Evolutionary conservation across 2,888 invertebrate species (phyloP).

Genomic region (Panzeria rudis): DNA sequence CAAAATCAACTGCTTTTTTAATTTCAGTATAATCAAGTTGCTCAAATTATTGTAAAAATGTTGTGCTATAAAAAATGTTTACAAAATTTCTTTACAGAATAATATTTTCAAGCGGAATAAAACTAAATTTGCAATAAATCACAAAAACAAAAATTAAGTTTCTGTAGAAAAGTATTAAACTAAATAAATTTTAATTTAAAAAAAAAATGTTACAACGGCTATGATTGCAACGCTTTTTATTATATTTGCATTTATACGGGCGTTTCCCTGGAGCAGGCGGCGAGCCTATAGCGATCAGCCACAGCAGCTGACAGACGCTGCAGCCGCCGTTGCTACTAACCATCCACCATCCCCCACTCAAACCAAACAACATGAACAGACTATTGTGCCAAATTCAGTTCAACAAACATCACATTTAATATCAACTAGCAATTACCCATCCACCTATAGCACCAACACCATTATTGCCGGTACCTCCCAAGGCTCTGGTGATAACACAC

Average conservation of each 20-base stretch:
- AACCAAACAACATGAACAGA: conserved; percentile 20
- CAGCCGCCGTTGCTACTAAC: conserved; percentile 42
- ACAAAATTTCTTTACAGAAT: conserved; percentile 51
- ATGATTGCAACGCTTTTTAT: conserved; percentile 84
- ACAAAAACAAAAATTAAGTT: conserved; percentile 9
- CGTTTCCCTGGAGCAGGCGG: conserved; percentile 82
- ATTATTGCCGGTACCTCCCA: conserved; percentile 4
- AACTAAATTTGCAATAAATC: background rate
- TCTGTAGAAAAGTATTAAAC: background rate
- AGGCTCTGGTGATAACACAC: conserved; percentile 1
- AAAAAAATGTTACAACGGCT: conserved; percentile 69
- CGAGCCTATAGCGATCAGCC: conserved; percentile 54
- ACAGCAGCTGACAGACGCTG: conserved; percentile 5
- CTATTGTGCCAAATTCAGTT: conserved; percentile 57
- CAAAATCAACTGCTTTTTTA: conserved; percentile 45
- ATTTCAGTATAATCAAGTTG: conserved; percentile 39
- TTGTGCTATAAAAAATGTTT: background rate
- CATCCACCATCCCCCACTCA: conserved; percentile 48
- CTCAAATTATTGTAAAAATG: background rate
- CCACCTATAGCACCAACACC: conserved; percentile 9
- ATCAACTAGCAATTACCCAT: conserved; percentile 24
- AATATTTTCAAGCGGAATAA: background rate
- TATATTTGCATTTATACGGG: conserved; percentile 83
- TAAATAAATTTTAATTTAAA: conserved; percentile 21
- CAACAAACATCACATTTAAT: conserved; percentile 40